Conservation (phyloP, 2,797 vertebrate genomes). For the Tolypeutes matacus region DNA sequence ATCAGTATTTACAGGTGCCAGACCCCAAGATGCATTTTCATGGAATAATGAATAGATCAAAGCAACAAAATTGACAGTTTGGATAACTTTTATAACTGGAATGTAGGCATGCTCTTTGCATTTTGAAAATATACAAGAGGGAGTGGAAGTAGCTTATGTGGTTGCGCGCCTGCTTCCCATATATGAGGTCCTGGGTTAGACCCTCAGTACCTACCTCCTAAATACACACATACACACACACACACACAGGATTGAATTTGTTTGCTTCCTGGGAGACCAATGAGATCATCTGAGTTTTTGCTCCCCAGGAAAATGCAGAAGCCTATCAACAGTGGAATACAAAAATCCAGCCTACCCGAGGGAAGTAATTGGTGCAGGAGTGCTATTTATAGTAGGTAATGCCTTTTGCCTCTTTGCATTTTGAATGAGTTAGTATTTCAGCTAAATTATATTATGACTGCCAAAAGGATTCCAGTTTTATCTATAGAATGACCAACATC, state of each 20-base stretch:
- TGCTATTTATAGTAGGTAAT: not conserved
- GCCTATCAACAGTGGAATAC: not conserved
- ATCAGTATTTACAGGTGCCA: constrained; percentile 57
- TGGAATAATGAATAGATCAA: constrained; percentile 55
- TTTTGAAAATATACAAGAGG: constrained; percentile 61
- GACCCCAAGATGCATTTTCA: not conserved
- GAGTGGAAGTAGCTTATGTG: too few relatives aligned
- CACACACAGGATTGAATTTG: too few relatives aligned
- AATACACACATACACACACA: too few relatives aligned
- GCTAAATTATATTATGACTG: not conserved
- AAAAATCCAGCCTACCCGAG: not conserved
- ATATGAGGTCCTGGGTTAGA: too few relatives aligned
- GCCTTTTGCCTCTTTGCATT: not conserved
- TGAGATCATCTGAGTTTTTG: not conserved
- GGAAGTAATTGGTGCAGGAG: not conserved
- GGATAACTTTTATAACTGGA: constrained; percentile 42
- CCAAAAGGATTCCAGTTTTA: not conserved
- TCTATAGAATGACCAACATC: not conserved
- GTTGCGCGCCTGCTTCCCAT: too few relatives aligned
- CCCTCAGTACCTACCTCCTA: too few relatives aligned
- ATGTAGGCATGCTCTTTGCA: not conserved
- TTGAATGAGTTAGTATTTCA: not conserved
- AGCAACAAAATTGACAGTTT: constrained; percentile 47
- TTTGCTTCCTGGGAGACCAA: not conserved
- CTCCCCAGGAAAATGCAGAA: not conserved